These are phyloP conservation scores for Acleris literana DNA, from an alignment of 2,888 invertebrate species.

Conservation along the genomic window DNA sequence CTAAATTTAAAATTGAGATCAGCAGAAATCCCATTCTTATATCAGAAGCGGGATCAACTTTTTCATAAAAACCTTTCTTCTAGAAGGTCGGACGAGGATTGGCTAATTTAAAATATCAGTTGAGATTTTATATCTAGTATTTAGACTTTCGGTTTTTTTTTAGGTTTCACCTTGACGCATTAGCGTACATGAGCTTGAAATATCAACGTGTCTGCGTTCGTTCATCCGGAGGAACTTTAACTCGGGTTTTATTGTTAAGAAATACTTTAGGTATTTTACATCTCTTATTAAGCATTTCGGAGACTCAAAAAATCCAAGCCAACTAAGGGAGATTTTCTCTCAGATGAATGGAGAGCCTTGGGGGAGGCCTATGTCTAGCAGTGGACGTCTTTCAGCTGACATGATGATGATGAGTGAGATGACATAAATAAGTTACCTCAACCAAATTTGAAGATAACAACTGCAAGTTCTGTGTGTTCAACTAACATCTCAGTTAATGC, in stretches of 20 bases:
- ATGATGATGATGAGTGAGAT: no score
- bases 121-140: neutral
- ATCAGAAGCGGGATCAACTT: neutral
- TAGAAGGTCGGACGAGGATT: neutral
- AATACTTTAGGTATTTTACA: neutral
- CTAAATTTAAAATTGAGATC: neutral
- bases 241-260: neutral
- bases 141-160: conserved; percentile 5
- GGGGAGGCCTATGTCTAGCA: no score
- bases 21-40: no score
- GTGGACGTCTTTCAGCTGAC: no score
- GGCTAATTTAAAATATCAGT: neutral
- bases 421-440: no score
- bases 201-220: conserved; percentile 17
- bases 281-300: no score
- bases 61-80: neutral
- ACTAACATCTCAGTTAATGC: no score
- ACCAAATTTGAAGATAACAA: no score
- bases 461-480: no score
- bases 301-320: no score
- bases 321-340: no score
- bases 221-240: neutral
- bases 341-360: no score
- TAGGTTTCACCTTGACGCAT: conserved; percentile 14
- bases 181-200: conserved; percentile 7